Conservation (phyloP, 2,888 invertebrate genomes). For the Trichogramma dendrolimi region DNA sequence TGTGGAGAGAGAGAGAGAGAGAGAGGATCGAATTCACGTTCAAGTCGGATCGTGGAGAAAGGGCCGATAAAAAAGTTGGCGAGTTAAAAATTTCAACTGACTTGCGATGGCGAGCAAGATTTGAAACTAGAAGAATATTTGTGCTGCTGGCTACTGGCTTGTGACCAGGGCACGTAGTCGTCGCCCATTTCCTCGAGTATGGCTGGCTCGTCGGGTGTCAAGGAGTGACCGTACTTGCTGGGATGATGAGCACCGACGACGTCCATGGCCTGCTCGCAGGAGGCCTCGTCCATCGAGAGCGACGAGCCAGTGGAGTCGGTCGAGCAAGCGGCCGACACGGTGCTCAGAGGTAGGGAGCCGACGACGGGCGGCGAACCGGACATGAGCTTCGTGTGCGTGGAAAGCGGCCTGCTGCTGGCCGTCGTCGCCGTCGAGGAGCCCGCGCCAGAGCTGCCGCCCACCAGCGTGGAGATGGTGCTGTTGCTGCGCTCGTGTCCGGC, state of each 20-base stretch:
- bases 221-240: conserved; percentile 54
- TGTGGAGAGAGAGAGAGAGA: conserved; percentile 3
- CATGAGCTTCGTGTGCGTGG: conserved; percentile 51
- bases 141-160: conserved; percentile 35
- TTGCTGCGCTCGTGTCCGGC: not conserved
- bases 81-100: conserved; percentile 27
- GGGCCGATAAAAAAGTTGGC: not conserved
- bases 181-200: conserved; percentile 65
- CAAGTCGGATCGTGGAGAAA: not conserved
- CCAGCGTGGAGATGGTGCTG: not conserved
- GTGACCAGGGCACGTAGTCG: conserved; percentile 53
- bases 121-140: conserved; percentile 53
- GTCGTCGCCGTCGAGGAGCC: conserved; percentile 44
- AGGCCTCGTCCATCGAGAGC: conserved; percentile 64
- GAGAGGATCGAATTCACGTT: not conserved
- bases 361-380: conserved; percentile 57
- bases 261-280: conserved; percentile 48
- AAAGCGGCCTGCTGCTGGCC: conserved; percentile 45
- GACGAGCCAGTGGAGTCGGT: conserved; percentile 69
- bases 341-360: conserved; percentile 59
- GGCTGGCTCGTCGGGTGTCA: conserved; percentile 61
- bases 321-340: conserved; percentile 59
- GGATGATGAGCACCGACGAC: conserved; percentile 32
- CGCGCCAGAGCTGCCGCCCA: conserved; percentile 45
- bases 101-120: conserved; percentile 53